phyloP scores from a whole-genome alignment of 2,888 invertebrate species.

The Apomyelois bistriatella region DNA sequence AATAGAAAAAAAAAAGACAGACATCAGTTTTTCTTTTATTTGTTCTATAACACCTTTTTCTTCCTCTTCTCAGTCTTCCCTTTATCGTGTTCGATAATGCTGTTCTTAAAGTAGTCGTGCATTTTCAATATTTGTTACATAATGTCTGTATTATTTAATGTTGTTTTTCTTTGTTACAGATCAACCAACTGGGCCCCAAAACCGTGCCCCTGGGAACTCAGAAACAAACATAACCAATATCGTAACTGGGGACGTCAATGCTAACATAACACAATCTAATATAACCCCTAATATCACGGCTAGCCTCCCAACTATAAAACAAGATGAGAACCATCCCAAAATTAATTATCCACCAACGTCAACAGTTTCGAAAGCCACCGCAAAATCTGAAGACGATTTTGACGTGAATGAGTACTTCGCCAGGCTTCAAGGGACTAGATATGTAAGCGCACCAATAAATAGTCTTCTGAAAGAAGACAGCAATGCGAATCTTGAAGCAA shows the following conservation, averaged over 20 bases:
- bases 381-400: constrained; percentile 64
- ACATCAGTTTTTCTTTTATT: no score
- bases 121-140: not conserved
- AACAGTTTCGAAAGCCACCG: constrained; percentile 43
- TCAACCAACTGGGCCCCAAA: constrained; percentile 41
- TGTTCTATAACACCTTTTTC: no score
- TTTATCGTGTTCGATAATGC: no score
- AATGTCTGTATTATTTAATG: not conserved
- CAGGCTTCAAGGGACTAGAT: constrained; percentile 64
- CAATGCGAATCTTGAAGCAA: constrained; percentile 68
- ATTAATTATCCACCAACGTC: constrained; percentile 20
- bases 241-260: constrained; percentile 51
- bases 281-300: constrained; percentile 21
- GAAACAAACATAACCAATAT: constrained; percentile 38
- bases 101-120: no score
- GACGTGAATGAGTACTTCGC: constrained; percentile 75
- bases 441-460: constrained; percentile 65
- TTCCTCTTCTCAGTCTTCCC: no score
- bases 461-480: constrained; percentile 65
- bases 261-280: constrained; percentile 28
- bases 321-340: constrained; percentile 24
- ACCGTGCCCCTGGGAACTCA: constrained; percentile 41
- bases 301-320: constrained; percentile 27
- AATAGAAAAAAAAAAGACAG: no score
- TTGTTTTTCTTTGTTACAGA: constrained; percentile 57